Evolutionary conservation across 2,113 vertebrate species (phyloP).

Genomic region (Notechis scutatus): DNA sequence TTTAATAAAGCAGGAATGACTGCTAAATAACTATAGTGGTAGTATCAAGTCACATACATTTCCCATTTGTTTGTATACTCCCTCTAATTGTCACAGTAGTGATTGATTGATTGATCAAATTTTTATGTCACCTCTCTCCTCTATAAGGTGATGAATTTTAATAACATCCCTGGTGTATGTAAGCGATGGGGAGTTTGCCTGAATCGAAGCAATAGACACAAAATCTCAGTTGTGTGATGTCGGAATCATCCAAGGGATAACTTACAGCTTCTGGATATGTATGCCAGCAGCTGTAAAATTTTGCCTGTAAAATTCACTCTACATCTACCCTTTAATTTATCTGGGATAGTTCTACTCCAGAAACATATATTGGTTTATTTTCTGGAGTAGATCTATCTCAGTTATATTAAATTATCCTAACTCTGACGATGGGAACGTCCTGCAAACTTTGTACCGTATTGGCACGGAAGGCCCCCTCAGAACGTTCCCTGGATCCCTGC

Average conservation of each 20-base stretch:
- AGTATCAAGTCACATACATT: background rate
- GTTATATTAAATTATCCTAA: background rate
- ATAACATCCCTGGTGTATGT: background rate
- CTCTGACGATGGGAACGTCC: background rate
- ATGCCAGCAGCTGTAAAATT: background rate
- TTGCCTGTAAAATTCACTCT: background rate
- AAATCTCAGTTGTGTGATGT: background rate
- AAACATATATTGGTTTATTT: background rate
- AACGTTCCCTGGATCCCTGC: background rate
- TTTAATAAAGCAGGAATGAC: background rate
- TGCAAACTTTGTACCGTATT: background rate
- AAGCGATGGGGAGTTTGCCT: background rate
- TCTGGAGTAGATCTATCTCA: background rate
- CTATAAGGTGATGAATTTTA: background rate
- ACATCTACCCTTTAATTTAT: background rate
- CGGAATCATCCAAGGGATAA: background rate
- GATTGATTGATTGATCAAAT: background rate
- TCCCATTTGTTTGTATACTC: background rate
- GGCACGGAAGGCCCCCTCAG: background rate
- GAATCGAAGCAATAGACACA: background rate
- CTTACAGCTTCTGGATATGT: background rate
- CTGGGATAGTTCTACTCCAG: background rate
- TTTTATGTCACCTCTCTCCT: background rate
- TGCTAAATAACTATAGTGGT: background rate
- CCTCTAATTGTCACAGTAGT: background rate